A percentile compares a stretch with the other conserved stretches of the same genome.
Conservation (phyloP, 2,113 vertebrate species). For the Forbesichthys papilliferus region DNA sequence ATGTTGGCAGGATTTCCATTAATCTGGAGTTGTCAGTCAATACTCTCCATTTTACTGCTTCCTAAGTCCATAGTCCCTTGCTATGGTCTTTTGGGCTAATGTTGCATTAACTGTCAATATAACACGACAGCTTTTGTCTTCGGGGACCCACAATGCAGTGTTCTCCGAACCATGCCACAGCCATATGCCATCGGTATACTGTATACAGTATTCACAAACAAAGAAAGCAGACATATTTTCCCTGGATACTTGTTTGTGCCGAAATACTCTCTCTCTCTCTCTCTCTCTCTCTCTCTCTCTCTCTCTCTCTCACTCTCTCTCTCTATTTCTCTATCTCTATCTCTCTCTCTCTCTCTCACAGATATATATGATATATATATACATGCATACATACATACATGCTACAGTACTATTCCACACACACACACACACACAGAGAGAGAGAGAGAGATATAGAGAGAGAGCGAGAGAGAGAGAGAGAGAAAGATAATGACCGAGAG, state of each 20-base stretch:
- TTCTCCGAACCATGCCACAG: slow-evolving; percentile 34
- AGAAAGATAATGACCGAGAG: slow-evolving; percentile 56
- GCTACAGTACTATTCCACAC: no score
- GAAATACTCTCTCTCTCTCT: background rate
- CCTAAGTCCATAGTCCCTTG: slow-evolving; percentile 23
- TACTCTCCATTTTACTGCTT: slow-evolving; percentile 28
- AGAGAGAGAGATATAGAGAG: slow-evolving; percentile 34
- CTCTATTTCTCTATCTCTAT: no score
- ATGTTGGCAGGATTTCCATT: slow-evolving; percentile 53
- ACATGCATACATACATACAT: no score
- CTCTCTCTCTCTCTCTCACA: no score
- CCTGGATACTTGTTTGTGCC: no score
- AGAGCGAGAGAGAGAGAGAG: slow-evolving; percentile 12
- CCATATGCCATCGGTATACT: slow-evolving; percentile 31
- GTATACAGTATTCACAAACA: no score
- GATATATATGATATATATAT: no score
- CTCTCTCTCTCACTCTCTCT: no score
- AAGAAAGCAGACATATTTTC: no score
- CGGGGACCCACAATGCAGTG: slow-evolving; percentile 37
- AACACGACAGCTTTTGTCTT: slow-evolving; percentile 50
- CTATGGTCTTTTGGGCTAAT: slow-evolving; percentile 35
- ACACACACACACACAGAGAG: no score
- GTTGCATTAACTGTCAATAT: slow-evolving; percentile 61
- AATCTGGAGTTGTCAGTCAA: slow-evolving; percentile 28
- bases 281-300: no score